Conservation (phyloP, 2,888 invertebrate genomes). For the Tachystola acroxantha region DNA sequence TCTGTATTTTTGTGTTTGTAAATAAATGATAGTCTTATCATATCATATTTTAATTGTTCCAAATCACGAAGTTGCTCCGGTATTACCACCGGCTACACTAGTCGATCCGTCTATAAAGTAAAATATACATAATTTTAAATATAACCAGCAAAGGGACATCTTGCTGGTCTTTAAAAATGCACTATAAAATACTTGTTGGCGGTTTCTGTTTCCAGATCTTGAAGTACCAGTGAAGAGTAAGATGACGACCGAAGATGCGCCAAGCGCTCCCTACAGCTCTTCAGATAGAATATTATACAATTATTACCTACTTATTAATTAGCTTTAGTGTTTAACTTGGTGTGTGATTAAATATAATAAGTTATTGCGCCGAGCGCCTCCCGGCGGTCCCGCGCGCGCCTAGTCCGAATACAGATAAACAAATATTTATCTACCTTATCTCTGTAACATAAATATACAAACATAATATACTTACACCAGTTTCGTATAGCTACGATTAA, state of each 20-base stretch:
- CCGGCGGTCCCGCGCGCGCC: conserved; percentile 60
- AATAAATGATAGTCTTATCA: no score
- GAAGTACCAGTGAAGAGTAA: conserved; percentile 50
- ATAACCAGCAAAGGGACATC: no score
- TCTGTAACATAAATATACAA: conserved; percentile 56
- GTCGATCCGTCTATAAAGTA: no score
- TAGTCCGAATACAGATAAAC: conserved; percentile 73
- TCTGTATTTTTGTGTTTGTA: no score
- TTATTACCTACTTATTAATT: conserved; percentile 63
- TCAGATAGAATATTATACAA: conserved; percentile 55
- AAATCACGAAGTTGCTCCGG: no score
- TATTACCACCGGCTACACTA: no score
- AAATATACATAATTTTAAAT: no score
- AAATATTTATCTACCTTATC: conserved; percentile 69
- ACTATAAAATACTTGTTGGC: conserved; percentile 6
- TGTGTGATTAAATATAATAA: conserved; percentile 72
- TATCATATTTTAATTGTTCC: no score
- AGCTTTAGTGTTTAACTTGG: conserved; percentile 68
- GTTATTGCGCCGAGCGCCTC: conserved; percentile 70
- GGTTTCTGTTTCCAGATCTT: conserved; percentile 60
- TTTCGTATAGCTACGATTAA: conserved; percentile 68
- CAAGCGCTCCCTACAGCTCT: conserved; percentile 53
- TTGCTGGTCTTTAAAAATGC: not conserved
- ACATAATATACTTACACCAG: conserved; percentile 57
- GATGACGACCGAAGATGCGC: conserved; percentile 42